Evolutionary conservation across 1,140 invertebrate species (phyloP), one percentile per base, ranked within the genome.

Genomic region (Drosophila lini): DNA sequence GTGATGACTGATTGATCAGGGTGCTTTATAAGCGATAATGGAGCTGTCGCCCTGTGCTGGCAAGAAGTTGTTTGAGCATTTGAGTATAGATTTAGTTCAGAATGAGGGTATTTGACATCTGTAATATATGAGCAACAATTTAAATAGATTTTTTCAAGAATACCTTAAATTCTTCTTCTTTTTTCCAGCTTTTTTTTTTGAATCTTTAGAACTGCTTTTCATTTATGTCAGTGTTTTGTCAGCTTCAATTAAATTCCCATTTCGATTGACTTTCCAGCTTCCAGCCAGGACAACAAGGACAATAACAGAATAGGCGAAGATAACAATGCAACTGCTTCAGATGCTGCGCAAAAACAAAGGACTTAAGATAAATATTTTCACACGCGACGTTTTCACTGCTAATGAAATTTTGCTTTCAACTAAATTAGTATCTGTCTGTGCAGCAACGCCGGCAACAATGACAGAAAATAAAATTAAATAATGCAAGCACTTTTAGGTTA

Each of bases 401-500:
- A 86, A 86, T 83, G 83, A 83, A 86, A 88, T 80, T 86, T 86
- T 78, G 83, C 83, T 86, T 83, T 86, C 83, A 86, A 71, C 80
- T 80, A 86, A 86, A 86, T 86, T 86, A 78, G 80, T 80, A 78
- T 83, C 64, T 55, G 52, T 80, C 76, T 67, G 31, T 58, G 42
- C 22, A 44, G 60, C 36, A 58, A 47, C 41, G 64, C 6, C 47
- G 42, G 44, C 57, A 81, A 80, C 74, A 65, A 71, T 56, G 58
- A 55, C 82, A 76, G 57, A 83, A 86, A 86, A 88, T 80, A 86
- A 86, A 88, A 86, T 86, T 86, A 86, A 86, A 86, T 86, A 86
- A 88, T 86, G 83, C 83, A 86, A 83, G 83, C 83, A 86, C 83
- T 86, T 86, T 86, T 86, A 86, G 83, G 83, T 88, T 86, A 86